A percentile compares a stretch with the other conserved stretches of the same genome.
Conservation (phyloP, 2,113 vertebrate species). For the Gadus macrocephalus region DNA sequence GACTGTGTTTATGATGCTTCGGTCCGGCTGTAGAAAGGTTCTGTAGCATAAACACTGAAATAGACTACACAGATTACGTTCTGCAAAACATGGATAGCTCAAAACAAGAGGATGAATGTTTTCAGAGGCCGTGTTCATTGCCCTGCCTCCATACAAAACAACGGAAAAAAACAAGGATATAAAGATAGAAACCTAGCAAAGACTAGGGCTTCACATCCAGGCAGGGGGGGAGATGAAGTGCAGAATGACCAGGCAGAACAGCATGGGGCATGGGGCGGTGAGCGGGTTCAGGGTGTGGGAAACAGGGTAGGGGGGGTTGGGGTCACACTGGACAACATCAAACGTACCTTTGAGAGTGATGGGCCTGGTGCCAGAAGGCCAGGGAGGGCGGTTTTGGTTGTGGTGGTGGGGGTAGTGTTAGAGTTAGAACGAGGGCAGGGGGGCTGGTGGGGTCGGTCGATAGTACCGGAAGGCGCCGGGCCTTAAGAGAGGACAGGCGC, state of each 20-base stretch:
- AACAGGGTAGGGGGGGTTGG: too few species aligned
- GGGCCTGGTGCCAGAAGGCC: constrained; percentile 48
- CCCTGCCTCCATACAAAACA: constrained; percentile 33
- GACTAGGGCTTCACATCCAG: too few species aligned
- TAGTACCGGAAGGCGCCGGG: neutral
- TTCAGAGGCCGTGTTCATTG: constrained; percentile 37
- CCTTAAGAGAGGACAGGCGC: constrained; percentile 24
- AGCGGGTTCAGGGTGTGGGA: too few species aligned
- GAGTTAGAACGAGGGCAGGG: constrained; percentile 46
- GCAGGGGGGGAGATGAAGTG: constrained; percentile 34
- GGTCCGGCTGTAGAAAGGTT: too few species aligned
- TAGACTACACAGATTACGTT: neutral
- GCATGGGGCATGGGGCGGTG: constrained; percentile 21
- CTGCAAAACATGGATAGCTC: neutral
- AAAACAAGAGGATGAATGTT: neutral
- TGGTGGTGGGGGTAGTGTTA: constrained; percentile 32
- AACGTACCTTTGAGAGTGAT: constrained; percentile 66
- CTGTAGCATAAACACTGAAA: neutral
- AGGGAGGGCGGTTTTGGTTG: constrained; percentile 27
- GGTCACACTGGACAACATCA: constrained; percentile 39
- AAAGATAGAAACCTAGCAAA: neutral
- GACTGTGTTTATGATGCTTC: too few species aligned
- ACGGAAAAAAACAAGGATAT: constrained; percentile 8
- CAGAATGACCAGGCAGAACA: constrained; percentile 39
- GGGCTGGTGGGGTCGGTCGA: too few species aligned